A percentile compares a stretch with the other conserved stretches of the same genome.
Evolutionary conservation across 2,888 invertebrate species (phyloP).

Genomic region (Diplolepis rosae): DNA sequence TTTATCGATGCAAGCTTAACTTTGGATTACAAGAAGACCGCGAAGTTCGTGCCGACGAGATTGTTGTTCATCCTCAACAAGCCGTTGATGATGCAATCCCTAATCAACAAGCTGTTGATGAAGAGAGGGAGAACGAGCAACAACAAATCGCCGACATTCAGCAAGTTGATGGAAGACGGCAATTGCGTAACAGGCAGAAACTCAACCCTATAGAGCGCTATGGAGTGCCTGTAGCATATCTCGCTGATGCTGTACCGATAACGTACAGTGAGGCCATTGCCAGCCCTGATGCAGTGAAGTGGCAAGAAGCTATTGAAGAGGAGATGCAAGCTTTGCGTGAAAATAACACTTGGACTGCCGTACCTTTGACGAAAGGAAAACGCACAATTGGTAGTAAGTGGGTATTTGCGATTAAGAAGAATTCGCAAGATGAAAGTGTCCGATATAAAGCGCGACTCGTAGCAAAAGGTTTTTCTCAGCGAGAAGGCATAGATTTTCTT

Average conservation of each 20-base stretch:
- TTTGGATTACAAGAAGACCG: not conserved
- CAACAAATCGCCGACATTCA: too few species aligned
- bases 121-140: not conserved
- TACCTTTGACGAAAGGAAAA: not conserved
- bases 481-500: too few species aligned
- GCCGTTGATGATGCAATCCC: too few species aligned
- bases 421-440: too few species aligned
- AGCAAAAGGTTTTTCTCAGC: too few species aligned
- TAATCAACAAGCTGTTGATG: too few species aligned
- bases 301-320: slow-evolving; percentile 26
- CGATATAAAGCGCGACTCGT: too few species aligned
- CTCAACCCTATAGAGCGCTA: not conserved
- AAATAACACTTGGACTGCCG: not conserved
- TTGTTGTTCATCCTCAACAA: too few species aligned
- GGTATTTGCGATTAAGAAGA: not conserved
- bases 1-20: too few species aligned
- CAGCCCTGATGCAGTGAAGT: not conserved
- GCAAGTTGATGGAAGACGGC: not conserved
- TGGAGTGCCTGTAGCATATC: slow-evolving; percentile 10
- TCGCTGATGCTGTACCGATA: slow-evolving; percentile 9
- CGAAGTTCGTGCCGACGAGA: too few species aligned
- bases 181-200: not conserved
- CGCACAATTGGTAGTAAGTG: not conserved
- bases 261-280: not conserved
- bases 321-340: slow-evolving; percentile 23